Evolutionary conservation across 2,797 vertebrate genomes (phyloP), one percentile per base, ranked within the genome.

Genomic region (Myiotriccus ornatus): DNA sequence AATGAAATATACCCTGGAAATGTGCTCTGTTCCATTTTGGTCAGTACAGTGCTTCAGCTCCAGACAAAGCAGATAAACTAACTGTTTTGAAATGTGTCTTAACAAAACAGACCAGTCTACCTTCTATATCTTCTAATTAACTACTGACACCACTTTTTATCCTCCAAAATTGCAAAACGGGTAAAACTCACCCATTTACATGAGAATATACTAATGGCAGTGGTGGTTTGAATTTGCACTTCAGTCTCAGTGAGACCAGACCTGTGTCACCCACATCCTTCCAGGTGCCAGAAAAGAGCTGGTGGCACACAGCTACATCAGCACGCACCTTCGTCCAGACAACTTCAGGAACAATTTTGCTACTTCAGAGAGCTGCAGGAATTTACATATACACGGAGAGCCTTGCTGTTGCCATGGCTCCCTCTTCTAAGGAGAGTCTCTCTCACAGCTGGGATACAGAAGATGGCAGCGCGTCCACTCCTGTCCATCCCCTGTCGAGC

Each of bases 201-300:
- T n/a, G 12, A 76, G 19, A 25, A 65, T 35, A 74, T 21, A 32
- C 10, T 27, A 22, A 27, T 57, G 9, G n/a, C 6, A 25, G 13
- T 0, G 0, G 10, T 6, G 11, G n/a, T 55, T 37, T 67, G n/a
- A 89, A 53, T 32, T 74, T 56, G 13, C 0, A 0, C 8, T 41
- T 50, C 37, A 41, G 32, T 9, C 27, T 77, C 27, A 68, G 43
- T 50, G 68, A 75, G 24, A 32, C 14, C 41, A 59, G 37, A 49
- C 4, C 17, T 10, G 3, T 4, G 3, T 49, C 52, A 68, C 5
- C 5, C 5, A 3, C 2, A 0, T 13, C 27, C 0, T 0, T 2
- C 12, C 27, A 63, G 35, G 3, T 46, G 18, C 30, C 80, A 70
- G 41, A 73, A 65, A 8, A 57, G 46, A 86, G 44, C 28, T 34